Conservation (phyloP, 2,888 invertebrate species). For the Eurytoma adleriae region DNA sequence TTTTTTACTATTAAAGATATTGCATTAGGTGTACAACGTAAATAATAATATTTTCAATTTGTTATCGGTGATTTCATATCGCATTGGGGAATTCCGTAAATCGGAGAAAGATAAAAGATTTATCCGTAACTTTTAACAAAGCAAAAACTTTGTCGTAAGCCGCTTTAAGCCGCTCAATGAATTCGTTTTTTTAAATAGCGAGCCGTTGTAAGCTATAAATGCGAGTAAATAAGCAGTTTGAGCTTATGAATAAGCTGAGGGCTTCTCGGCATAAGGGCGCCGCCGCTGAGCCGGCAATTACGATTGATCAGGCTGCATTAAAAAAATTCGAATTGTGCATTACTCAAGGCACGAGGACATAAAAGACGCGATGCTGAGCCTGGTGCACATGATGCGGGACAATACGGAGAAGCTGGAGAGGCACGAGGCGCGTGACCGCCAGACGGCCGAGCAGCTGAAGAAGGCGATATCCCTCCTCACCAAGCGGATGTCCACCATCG, state of each 20-base stretch:
- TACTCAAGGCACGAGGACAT: constrained; percentile 76
- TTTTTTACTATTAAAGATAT: background rate
- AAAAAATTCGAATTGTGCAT: background rate
- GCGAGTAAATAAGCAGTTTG: background rate
- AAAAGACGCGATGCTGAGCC: constrained; percentile 86
- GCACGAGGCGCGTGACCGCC: constrained; percentile 89
- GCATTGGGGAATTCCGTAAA: background rate
- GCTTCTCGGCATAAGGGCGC: background rate
- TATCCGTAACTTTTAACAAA: background rate
- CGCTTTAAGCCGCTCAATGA: too few relatives aligned
- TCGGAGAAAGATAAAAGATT: background rate
- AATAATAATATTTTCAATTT: background rate
- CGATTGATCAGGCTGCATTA: background rate
- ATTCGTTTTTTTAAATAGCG: background rate
- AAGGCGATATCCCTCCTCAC: constrained; percentile 84
- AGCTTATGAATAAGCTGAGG: background rate
- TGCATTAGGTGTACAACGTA: background rate
- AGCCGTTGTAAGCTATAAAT: background rate
- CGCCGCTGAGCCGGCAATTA: background rate
- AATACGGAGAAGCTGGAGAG: constrained; percentile 90
- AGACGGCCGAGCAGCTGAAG: constrained; percentile 87
- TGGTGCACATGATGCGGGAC: constrained; percentile 87
- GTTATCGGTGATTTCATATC: background rate
- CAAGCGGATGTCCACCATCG: constrained; percentile 78
- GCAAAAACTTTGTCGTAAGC: background rate